Conservation (phyloP, 2,888 invertebrate genomes). For the Rhingia rostrata region DNA sequence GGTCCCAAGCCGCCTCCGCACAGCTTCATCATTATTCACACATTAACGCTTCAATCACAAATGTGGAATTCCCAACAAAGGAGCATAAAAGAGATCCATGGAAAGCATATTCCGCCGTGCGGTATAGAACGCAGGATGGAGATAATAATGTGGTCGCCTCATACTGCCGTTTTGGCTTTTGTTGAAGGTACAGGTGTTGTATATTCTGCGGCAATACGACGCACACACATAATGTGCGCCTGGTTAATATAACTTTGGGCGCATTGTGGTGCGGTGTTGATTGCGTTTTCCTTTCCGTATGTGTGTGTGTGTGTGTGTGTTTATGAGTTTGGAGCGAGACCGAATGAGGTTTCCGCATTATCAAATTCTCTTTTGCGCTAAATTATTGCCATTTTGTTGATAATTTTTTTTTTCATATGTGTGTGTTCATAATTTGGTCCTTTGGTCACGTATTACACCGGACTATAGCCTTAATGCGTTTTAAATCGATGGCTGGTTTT, state of each 20-base stretch:
- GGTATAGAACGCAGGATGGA: constrained; percentile 14
- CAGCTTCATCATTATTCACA: constrained; percentile 67
- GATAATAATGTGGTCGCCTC: constrained; percentile 58
- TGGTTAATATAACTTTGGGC: constrained; percentile 31
- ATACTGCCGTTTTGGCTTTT: constrained; percentile 17
- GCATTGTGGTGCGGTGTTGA: constrained; percentile 27
- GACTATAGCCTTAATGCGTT: constrained; percentile 46
- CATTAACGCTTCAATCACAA: constrained; percentile 69
- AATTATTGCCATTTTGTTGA: constrained; percentile 51
- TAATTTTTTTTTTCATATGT: no score
- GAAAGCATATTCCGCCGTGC: constrained; percentile 31
- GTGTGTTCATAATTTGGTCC: constrained; percentile 16
- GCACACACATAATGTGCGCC: constrained; percentile 1
- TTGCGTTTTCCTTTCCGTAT: constrained; percentile 40
- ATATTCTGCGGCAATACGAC: constrained; percentile 38
- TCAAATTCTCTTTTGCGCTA: constrained; percentile 59
- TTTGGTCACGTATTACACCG: constrained; percentile 35
- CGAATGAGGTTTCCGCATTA: constrained; percentile 27
- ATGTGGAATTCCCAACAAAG: constrained; percentile 55
- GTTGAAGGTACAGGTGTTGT: constrained; percentile 47
- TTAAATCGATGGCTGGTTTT: constrained; percentile 49
- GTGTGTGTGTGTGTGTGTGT: constrained; percentile 7
- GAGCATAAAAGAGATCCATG: constrained; percentile 40
- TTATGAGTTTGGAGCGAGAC: background rate
- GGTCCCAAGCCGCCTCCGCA: background rate